These are phyloP conservation scores for Ifrita kowaldi DNA, from an alignment of 2,113 vertebrate genomes.

Conservation along the genomic window DNA sequence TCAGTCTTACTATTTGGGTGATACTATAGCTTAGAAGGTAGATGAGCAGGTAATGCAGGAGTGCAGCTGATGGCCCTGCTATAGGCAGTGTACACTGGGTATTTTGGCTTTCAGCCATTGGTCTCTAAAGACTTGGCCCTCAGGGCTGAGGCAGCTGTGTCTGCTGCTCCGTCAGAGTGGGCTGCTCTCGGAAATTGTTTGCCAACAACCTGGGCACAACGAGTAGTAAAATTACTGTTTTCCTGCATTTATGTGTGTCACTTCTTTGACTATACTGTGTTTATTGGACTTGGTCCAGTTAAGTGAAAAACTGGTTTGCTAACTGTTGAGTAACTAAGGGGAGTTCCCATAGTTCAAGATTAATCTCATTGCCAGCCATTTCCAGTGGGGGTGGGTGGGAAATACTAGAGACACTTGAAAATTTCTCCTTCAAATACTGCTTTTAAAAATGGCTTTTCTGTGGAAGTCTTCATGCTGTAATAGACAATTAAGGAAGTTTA, in stretches of 20 bases:
- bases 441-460: background rate
- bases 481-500: background rate
- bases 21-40: background rate
- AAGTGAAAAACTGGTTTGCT: background rate
- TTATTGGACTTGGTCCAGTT: background rate
- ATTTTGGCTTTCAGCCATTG: rapidly evolving
- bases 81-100: background rate
- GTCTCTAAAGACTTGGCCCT: background rate
- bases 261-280: rapidly evolving
- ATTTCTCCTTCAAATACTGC: background rate
- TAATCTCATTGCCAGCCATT: background rate
- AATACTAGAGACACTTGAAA: background rate
- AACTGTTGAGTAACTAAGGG: background rate
- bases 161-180: rapidly evolving
- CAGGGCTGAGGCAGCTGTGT: background rate
- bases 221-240: background rate
- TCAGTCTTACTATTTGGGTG: background rate
- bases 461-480: background rate
- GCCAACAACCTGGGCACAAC: background rate
- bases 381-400: background rate
- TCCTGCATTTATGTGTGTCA: background rate
- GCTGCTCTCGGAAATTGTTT: rapidly evolving
- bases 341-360: background rate
- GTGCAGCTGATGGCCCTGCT: background rate
- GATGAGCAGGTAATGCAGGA: background rate